Percentiles rank a stretch among this genome's conserved stretches.
These are phyloP conservation scores for Canis aureus DNA, from an alignment of 2,113 vertebrate species.

Conservation along the genomic window DNA sequence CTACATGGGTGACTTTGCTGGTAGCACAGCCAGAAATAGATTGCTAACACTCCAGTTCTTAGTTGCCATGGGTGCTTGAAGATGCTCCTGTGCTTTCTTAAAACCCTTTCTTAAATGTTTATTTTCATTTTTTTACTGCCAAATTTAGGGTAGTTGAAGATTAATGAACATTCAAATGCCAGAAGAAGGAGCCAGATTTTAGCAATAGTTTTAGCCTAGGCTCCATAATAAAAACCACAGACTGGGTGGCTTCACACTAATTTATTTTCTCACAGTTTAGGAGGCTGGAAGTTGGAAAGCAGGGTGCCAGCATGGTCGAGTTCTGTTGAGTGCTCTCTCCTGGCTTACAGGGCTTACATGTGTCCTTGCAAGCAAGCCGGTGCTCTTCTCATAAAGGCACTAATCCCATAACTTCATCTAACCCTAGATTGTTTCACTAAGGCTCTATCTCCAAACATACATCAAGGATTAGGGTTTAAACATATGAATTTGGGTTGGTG, in stretches of 20 bases:
- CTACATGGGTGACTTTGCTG: not conserved
- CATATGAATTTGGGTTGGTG: not conserved
- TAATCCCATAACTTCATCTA: not conserved
- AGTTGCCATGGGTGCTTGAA: not conserved
- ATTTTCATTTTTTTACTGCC: not conserved
- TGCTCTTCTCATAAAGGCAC: not conserved
- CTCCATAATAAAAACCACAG: not conserved
- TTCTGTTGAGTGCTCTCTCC: not conserved
- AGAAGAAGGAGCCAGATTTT: not conserved
- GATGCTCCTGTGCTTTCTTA: not conserved
- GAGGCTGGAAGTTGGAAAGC: not conserved
- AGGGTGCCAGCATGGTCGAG: not conserved
- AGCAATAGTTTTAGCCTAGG: not conserved
- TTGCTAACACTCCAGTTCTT: not conserved
- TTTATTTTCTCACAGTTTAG: not conserved
- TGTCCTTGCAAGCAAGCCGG: not conserved
- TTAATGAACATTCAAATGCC: not conserved
- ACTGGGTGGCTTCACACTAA: not conserved
- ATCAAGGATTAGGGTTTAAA: not conserved
- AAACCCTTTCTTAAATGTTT: not conserved
- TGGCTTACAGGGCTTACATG: not conserved
- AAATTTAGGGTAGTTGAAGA: not conserved
- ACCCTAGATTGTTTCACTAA: not conserved
- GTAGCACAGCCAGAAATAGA: not conserved
- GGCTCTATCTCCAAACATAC: not conserved